These are phyloP conservation scores for Caenorhabditis latens DNA, from an alignment of 1,140 invertebrate genomes.

Conservation along the genomic window DNA sequence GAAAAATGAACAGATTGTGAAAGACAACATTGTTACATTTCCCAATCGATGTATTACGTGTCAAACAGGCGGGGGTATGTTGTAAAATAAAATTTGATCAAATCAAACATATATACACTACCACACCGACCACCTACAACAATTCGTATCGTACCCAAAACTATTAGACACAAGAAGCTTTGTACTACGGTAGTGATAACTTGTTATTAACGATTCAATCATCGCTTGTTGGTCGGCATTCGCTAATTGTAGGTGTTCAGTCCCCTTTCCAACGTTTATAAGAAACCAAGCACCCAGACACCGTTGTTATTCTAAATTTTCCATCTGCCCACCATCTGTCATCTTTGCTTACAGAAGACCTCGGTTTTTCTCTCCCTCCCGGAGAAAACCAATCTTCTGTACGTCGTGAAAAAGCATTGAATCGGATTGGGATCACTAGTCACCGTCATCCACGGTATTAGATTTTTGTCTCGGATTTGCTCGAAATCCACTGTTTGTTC, in stretches of 20 bases:
- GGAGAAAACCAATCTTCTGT: too few relatives aligned
- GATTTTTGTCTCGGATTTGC: neutral
- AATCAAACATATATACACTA: neutral
- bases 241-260: too few relatives aligned
- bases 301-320: too few relatives aligned
- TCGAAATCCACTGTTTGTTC: neutral
- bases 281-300: too few relatives aligned
- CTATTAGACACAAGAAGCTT: too few relatives aligned
- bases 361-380: too few relatives aligned
- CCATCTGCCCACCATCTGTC: neutral
- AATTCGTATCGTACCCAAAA: too few relatives aligned
- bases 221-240: neutral
- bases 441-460: neutral
- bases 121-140: neutral
- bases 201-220: neutral
- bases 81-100: conserved; percentile 40
- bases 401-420: too few relatives aligned
- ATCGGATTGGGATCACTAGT: too few relatives aligned
- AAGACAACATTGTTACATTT: conserved; percentile 22
- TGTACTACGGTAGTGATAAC: neutral
- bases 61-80: conserved; percentile 20
- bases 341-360: neutral
- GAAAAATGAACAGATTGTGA: conserved; percentile 23
- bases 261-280: too few relatives aligned
- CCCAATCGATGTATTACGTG: neutral